Percentiles rank a stretch among this genome's conserved stretches.
phyloP scores from a whole-genome alignment of 1,140 invertebrate species.

The Meloidogyne exigua region DNA sequence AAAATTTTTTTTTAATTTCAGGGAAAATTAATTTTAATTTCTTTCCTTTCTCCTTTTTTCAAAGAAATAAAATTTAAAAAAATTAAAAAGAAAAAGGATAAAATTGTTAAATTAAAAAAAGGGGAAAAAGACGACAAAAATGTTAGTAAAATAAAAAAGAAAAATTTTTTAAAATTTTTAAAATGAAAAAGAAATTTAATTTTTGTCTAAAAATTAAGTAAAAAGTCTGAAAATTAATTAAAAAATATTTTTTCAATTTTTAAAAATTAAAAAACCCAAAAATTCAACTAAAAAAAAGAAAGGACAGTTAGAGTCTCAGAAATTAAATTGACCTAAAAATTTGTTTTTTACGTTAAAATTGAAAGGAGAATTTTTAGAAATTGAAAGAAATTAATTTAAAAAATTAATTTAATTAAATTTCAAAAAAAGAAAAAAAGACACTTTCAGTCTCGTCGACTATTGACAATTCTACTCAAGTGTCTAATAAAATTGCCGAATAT shows the following conservation, averaged over 20 bases:
- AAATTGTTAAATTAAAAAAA: neutral
- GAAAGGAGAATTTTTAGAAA: neutral
- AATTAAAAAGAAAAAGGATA: neutral
- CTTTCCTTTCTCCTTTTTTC: neutral
- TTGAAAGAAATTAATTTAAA: no score
- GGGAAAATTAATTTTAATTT: no score
- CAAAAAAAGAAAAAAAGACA: neutral
- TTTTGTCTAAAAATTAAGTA: no score
- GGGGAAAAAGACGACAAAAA: no score
- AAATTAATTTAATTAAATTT: no score
- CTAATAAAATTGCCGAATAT: constrained; percentile 27
- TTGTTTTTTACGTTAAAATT: no score
- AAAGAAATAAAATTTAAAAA: neutral
- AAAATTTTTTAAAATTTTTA: neutral
- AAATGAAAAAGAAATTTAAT: no score
- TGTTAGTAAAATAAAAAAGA: no score
- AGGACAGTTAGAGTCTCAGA: neutral
- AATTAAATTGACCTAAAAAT: no score
- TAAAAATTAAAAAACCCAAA: neutral
- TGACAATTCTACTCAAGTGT: constrained; percentile 24
- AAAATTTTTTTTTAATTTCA: neutral
- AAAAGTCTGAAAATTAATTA: no score
- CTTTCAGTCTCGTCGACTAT: neutral
- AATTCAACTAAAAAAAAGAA: neutral
- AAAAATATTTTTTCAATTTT: neutral